phyloP scores from a whole-genome alignment of 1,140 invertebrate species.

The Plodia interpunctella region DNA sequence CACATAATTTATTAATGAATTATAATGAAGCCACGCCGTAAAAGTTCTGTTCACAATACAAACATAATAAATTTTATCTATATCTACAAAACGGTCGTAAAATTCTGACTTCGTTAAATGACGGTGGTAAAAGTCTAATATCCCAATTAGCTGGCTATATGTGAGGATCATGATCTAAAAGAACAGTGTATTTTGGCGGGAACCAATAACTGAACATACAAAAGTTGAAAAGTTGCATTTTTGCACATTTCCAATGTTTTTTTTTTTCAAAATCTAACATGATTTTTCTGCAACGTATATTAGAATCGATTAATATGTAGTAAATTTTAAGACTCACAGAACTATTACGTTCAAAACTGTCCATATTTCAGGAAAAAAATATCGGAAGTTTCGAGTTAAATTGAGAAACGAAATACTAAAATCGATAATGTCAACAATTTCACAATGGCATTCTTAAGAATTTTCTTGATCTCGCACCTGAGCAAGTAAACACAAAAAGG shows the following conservation, averaged over 20 bases:
- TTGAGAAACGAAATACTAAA: neutral
- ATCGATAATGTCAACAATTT: neutral
- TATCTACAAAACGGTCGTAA: neutral
- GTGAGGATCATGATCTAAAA: no score
- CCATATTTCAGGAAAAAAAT: no score
- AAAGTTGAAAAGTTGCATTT: no score
- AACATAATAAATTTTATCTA: neutral
- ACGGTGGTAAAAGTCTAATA: neutral
- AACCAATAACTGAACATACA: no score
- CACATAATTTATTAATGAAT: neutral
- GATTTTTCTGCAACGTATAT: no score
- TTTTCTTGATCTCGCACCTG: neutral
- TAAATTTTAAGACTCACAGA: no score
- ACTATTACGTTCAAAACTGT: no score
- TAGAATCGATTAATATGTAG: no score
- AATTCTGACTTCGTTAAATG: neutral
- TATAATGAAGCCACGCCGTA: neutral
- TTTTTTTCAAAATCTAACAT: no score
- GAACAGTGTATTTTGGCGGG: no score
- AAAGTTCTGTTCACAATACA: neutral
- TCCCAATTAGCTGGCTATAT: no score
- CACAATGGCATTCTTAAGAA: neutral
- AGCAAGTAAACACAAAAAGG: neutral
- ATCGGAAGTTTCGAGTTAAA: neutral
- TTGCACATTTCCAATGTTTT: no score